Evolutionary conservation across 2,113 vertebrate species (phyloP), one percentile per base, ranked within the genome.

Genomic region (Tragelaphus scriptus): DNA sequence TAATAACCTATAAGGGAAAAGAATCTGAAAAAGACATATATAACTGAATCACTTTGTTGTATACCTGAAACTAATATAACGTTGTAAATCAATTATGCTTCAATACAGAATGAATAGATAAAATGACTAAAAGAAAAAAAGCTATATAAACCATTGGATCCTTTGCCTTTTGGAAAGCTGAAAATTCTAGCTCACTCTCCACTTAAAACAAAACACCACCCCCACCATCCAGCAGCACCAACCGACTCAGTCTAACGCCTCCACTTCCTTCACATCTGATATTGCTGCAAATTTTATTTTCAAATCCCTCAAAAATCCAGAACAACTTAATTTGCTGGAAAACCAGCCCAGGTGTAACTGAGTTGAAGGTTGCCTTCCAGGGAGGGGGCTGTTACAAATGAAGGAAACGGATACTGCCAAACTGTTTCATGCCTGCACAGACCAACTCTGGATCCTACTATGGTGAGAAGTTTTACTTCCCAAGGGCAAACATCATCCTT

Each of bases 341-440:
- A 96, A 98, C 79, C 97, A 96, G 88, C 40, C 59, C 85, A 89
- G 58, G 61, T 71, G 80, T 94, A 97, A 98, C 95, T 97, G 85
- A 97, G 88, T 91, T 95, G 96, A 88, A 98, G 58, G 53, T 30
- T 96, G 77, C 89, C 95, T 98, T 98, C 88, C 94, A 98, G 95
- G 97, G 84, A 93, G 58, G 32, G 80, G 91, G 86, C 81, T 36
- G 49, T 97, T 95, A 97, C 92, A 92, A 97, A 95, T n/a, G 59
- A 96, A 2, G 8, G 56, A 92, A 85, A 84, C 26, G 90, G 55
- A 87, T 0, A 1, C 91, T 92, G 81, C 90, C 75, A 91, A 95
- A 94, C 95, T 68, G 92, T 89, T 88, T 96, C 79, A 21, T 90
- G 88, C 87, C 92, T 97, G 84, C 84, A 95, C 85, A 19, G 77